Base-by-base conservation (phyloP, 1,140 invertebrate species). In the Zaprionus nigranus region DNA sequence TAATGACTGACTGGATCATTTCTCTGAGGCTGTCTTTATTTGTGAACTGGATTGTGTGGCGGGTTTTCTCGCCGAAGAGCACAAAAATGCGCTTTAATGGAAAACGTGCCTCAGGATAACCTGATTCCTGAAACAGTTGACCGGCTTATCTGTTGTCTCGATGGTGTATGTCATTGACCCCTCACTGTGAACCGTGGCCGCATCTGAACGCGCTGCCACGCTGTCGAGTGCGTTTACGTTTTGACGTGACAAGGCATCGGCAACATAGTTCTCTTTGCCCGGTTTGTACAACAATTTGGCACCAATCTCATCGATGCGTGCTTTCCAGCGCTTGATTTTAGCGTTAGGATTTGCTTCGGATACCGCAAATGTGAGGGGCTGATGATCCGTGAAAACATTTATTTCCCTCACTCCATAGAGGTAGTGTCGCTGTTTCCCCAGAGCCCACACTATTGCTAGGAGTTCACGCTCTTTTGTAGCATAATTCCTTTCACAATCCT, bases 391-490 rank as follows among this genome's bases (percentile, higher is more conserved):
- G 17, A 28, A 54, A 20, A 26, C 40, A 34, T 60, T 60, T 15
- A 60, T 15, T 13, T 46, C 22, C 26, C 43, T 60, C 4, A 43
- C 40, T 20, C 36, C 24, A n/a, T 60, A 40, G 20, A 26, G 5
- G 7, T 59, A 43, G 22, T 59, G 57, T 3, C 36, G 24, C 2
- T 20, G 15, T 3, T 57, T 57, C 15, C 26, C n/a, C 11, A 57
- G 54, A 1, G 28, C n/a, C 54, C 54, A 34, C 1, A 38, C 34
- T 1, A 36, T 58, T 7, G 56, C 56, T 13, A 58, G 17, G 0
- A 58, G n/a, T 1, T 58, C 56, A 13, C 56, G 17, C 11, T 34
- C 12, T 17, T 58, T 58, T 5, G 56, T 58, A 28, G 56, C 56
- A 28, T 58, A 58, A 15, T 22, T 58, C 5, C 20, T 20, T 34